Conservation (phyloP, 1,140 invertebrate species). For the Lordiphosa mommai region DNA sequence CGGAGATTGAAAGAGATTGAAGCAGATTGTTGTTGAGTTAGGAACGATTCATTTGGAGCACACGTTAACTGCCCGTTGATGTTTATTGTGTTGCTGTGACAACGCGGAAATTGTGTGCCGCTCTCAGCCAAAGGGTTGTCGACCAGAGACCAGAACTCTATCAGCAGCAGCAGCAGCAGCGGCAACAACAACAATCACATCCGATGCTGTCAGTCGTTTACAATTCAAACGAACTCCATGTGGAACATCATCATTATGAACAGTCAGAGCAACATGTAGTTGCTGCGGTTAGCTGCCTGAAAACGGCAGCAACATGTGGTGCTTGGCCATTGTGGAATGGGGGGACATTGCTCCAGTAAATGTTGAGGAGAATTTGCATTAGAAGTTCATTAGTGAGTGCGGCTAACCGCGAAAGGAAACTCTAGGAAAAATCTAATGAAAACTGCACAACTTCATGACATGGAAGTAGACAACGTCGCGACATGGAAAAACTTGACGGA, state of each 20-base stretch:
- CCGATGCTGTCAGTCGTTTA: constrained; percentile 53
- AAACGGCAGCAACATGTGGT: constrained; percentile 36
- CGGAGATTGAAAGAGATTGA: constrained; percentile 26
- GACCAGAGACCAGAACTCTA: constrained; percentile 16
- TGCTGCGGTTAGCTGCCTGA: constrained; percentile 16
- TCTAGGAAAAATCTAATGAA: constrained; percentile 24
- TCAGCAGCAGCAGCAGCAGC: constrained; percentile 25
- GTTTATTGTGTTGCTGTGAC: constrained; percentile 61
- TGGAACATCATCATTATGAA: constrained; percentile 67
- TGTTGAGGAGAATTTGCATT: constrained; percentile 60
- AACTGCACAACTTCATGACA: constrained; percentile 37
- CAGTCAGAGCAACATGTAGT: constrained; percentile 22
- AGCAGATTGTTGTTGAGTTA: constrained; percentile 61
- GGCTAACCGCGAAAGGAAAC: constrained; percentile 38
- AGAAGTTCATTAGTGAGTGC: constrained; percentile 69
- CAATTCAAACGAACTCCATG: constrained; percentile 43
- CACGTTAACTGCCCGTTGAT: constrained; percentile 11
- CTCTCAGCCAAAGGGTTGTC: constrained; percentile 57
- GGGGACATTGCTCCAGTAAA: constrained; percentile 46
- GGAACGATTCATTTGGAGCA: constrained; percentile 55
- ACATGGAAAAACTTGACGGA: constrained; percentile 10
- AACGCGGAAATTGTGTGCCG: constrained; percentile 67
- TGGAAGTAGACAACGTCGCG: background rate
- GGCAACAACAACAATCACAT: constrained; percentile 45
- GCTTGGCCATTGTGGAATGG: constrained; percentile 7